Evolutionary conservation across 2,797 vertebrate genomes (phyloP).

Genomic region (Eulemur mongoz): DNA sequence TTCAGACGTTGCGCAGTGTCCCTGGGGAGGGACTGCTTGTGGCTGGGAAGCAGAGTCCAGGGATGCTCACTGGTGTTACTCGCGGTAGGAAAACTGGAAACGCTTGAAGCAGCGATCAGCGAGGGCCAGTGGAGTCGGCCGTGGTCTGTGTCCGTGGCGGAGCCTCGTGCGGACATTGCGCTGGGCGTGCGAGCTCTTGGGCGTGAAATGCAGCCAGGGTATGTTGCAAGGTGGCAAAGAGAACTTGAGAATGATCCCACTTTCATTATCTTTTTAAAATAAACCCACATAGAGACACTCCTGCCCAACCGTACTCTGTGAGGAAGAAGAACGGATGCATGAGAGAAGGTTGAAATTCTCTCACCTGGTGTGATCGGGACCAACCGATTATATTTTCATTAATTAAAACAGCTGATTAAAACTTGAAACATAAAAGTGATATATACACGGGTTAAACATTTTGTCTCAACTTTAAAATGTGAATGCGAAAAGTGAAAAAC

Average conservation of each 20-base stretch:
- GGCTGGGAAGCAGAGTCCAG: not conserved
- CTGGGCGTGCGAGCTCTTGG: not conserved
- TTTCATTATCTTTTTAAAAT: not conserved
- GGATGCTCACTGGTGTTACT: no score
- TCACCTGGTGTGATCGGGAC: fast-evolving
- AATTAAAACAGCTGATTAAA: not conserved
- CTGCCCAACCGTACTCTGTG: not conserved
- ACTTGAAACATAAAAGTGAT: not conserved
- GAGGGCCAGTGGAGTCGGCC: no score
- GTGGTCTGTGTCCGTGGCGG: no score
- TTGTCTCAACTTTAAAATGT: no score
- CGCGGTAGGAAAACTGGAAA: not conserved
- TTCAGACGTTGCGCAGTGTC: not conserved
- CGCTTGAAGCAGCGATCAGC: fast-evolving
- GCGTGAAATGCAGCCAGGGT: no score
- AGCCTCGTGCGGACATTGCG: fast-evolving
- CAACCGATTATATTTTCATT: not conserved
- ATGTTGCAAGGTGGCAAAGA: fast-evolving
- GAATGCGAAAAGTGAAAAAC: no score
- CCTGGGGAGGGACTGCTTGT: not conserved
- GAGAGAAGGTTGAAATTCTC: not conserved
- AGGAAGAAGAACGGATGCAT: not conserved
- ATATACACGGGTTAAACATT: no score
- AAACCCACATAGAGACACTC: no score
- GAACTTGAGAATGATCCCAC: not conserved